phyloP scores from a whole-genome alignment of 2,113 vertebrate genomes.

The Mormyrus iriodes region DNA sequence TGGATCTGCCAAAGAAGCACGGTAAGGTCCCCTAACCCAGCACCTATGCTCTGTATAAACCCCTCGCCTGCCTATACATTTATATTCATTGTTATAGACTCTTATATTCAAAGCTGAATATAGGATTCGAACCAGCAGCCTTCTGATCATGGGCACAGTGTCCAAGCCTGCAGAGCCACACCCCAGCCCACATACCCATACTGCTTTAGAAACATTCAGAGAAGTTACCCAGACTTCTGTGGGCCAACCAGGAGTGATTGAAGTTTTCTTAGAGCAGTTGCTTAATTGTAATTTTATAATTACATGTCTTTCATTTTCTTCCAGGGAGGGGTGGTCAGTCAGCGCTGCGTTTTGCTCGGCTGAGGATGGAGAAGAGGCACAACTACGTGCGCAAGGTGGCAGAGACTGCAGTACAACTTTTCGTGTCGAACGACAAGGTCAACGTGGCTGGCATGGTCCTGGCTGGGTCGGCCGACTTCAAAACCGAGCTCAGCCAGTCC shows the following conservation, averaged over 20 bases:
- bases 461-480: slow-evolving; percentile 96
- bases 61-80: not conserved
- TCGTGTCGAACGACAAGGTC: slow-evolving; percentile 97
- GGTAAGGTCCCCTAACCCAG: slow-evolving; percentile 57
- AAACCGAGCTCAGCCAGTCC: slow-evolving; percentile 96
- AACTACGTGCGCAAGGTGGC: slow-evolving; percentile 98
- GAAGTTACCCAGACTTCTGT: not conserved
- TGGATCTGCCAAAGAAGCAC: slow-evolving; percentile 99
- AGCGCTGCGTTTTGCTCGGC: slow-evolving; percentile 92
- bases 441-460: slow-evolving; percentile 95
- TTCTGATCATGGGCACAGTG: not conserved
- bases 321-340: slow-evolving; percentile 96
- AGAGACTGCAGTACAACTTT: slow-evolving; percentile 94
- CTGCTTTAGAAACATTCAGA: not conserved
- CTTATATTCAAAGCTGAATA: not conserved
- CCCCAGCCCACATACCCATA: not conserved
- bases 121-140: not conserved
- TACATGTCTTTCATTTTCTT: slow-evolving; percentile 20
- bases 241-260: not conserved
- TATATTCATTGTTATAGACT: not conserved
- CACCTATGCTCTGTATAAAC: too few relatives aligned
- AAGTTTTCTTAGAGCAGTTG: not conserved
- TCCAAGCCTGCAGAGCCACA: not conserved
- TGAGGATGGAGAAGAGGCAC: slow-evolving; percentile 97
- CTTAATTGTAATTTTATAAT: not conserved